These are phyloP conservation scores for Stenotaenia linearis DNA, from an alignment of 2,888 invertebrate genomes.

Conservation along the genomic window DNA sequence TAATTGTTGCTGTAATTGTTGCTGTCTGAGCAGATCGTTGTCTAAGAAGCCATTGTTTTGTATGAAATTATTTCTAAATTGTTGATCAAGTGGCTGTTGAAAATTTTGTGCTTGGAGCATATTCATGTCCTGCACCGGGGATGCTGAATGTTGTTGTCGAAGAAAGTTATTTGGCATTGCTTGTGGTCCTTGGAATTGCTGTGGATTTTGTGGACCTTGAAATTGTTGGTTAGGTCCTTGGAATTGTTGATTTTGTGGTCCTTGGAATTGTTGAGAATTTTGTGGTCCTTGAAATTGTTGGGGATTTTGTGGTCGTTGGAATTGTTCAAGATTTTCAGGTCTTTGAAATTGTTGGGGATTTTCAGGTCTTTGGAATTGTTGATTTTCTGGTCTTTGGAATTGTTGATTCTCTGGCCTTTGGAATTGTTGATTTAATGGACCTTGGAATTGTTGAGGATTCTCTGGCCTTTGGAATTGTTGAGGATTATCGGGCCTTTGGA, in stretches of 20 bases:
- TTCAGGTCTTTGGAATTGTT: neutral
- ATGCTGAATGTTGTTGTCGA: conserved; percentile 12
- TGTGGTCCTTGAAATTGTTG: neutral
- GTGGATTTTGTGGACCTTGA: neutral
- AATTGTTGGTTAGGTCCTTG: neutral
- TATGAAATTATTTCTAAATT: neutral
- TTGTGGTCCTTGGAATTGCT: neutral
- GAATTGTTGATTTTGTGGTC: neutral
- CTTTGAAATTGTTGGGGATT: neutral
- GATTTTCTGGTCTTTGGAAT: neutral
- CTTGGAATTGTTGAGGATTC: neutral
- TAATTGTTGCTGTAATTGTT: neutral
- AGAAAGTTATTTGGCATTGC: neutral
- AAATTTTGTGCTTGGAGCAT: neutral
- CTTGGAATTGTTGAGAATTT: neutral
- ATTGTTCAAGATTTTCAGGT: neutral
- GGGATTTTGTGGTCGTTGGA: neutral
- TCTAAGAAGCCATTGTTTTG: neutral
- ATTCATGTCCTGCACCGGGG: neutral
- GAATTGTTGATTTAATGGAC: too few species aligned
- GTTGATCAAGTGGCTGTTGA: neutral
- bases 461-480: neutral
- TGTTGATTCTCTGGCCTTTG: neutral
- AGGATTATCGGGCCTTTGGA: neutral
- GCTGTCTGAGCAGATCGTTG: neutral